Percentiles rank a stretch among this genome's conserved stretches.
Conservation (phyloP, 2,888 invertebrate genomes). For the Argyresthia albistria region DNA sequence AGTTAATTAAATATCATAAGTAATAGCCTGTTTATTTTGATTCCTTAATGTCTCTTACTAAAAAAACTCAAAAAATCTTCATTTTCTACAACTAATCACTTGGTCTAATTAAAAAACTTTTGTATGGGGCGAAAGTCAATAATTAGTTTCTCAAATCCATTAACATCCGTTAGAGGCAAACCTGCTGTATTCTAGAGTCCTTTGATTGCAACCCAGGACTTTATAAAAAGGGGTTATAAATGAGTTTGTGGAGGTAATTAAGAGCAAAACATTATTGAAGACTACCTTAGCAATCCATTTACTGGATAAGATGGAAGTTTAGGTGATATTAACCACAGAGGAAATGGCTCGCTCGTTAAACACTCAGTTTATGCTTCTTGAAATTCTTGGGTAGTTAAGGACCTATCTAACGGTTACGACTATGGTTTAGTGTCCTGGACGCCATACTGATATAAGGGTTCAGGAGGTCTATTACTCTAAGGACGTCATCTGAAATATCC, state of each 20-base stretch:
- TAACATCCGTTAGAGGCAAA: slow-evolving; percentile 15
- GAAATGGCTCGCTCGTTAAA: too few relatives aligned
- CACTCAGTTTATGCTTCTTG: too few relatives aligned
- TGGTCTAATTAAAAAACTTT: slow-evolving; percentile 4
- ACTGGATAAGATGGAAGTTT: neutral
- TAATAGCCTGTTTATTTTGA: too few relatives aligned
- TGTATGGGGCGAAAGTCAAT: slow-evolving; percentile 17
- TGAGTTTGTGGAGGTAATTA: slow-evolving; percentile 5
- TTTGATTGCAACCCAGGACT: neutral
- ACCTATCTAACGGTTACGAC: too few relatives aligned
- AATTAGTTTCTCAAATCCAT: slow-evolving; percentile 40
- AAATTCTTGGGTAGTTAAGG: too few relatives aligned
- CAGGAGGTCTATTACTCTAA: too few relatives aligned
- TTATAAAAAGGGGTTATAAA: slow-evolving; percentile 24
- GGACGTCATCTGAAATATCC: too few relatives aligned
- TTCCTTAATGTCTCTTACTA: too few relatives aligned
- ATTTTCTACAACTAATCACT: neutral
- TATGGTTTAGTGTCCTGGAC: too few relatives aligned
- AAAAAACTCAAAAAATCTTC: neutral
- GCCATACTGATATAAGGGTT: too few relatives aligned
- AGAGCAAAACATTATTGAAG: slow-evolving; percentile 1
- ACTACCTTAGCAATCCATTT: neutral
- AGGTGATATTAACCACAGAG: neutral
- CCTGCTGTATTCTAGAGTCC: neutral
- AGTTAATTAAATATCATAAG: too few relatives aligned